Base-by-base conservation (phyloP, 2,888 invertebrate species). In the Latheticus oryzae region DNA sequence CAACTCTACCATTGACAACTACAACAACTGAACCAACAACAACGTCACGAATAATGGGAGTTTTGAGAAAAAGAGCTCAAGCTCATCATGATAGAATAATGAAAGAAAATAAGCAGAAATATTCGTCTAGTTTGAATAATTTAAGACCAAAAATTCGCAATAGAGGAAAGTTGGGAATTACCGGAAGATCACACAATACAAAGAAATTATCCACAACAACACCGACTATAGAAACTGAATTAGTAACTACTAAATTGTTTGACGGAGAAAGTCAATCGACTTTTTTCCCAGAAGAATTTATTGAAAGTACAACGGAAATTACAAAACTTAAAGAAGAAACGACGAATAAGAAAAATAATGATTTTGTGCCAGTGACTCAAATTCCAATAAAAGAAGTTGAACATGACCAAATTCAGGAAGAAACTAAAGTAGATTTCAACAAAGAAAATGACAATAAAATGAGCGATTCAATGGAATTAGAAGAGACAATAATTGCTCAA, bases 141-240 rank as follows among this genome's bases (percentile, higher is more conserved):
- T 11, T 42, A 13, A 42, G 13, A 42, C 26, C 42, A 23, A 42
- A 9, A 12, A 26, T 42, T 26, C 42, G 26, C 8, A 15, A 1
- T 3, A 23, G 26, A 11, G 42, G 28, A 12, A 42, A 12, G 16
- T 2, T 2, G 12, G 26, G 15, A 26, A n/a, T 16, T 3, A 42
- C 26, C 8, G 26, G 26, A 3, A 26, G 26, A 13, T 8, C 16
- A 5, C 15, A 42, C 7, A 16, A 4, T 1, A 24, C 12, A 21
- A 37, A 37, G 37, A 19, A 19, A 19, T n/a, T n/a, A n/a, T n/a
- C 17, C 2, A 37, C 9, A 37, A 17, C 21, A 3, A 7, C 17
- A 3, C n/a, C 16, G 9, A 19, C 37, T n/a, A 16, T 13, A 1
- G 21, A 37, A n/a, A 8, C 37, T 9, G 19, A 3, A 5, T 15